Evolutionary conservation across 2,888 invertebrate genomes (phyloP), one percentile per base, ranked within the genome.

Genomic region (Amblyjoppa proteus): DNA sequence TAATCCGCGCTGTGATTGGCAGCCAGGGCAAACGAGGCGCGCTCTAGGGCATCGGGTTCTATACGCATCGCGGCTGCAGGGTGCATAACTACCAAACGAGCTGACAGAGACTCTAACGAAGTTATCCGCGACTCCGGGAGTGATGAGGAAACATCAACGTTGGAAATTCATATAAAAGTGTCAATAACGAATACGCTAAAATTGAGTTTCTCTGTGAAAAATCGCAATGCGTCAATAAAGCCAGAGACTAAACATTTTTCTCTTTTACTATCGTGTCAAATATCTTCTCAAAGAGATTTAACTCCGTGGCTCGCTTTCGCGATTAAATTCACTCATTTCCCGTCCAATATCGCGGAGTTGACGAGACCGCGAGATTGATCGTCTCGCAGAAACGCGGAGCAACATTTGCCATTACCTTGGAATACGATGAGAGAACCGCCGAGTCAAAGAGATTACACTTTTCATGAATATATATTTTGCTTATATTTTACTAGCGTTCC

Each of bases 1-100:
- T 83, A 71, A 79, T 80, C 79, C 79, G 49, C 79, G 53, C 25
- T 58, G 75, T 83, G 64, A 83, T 83, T 70, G 75, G 70, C 64
- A 75, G 75, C 58, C 51, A 70, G 61, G 74, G 75, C 41, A 80
- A 83, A 83, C 79, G 69, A 64, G 83, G 45, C 41, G 34, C 69
- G 51, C 25, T 83, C 38, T 34, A 66, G 66, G 61, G 25, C 78
- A 69, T 74, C 34, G 49, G 49, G 49, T 61, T 61, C 69, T 38
- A 51, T 61, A 51, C 51, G 41, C 25, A 13, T 31, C 7, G 4
- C 25, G 31, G 13, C 16, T 56, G 38, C 58, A 68, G 56, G 20
- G 7, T 31, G 6, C 45, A 16, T 6, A 31, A 45, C 13, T 68
- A 20, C 20, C 25, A 1, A 31, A 61, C 25, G 45, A 11, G 61